Evolutionary conservation across 2,797 vertebrate species (phyloP), one percentile per base, ranked within the genome.

Genomic region (Cottoperca gobio): DNA sequence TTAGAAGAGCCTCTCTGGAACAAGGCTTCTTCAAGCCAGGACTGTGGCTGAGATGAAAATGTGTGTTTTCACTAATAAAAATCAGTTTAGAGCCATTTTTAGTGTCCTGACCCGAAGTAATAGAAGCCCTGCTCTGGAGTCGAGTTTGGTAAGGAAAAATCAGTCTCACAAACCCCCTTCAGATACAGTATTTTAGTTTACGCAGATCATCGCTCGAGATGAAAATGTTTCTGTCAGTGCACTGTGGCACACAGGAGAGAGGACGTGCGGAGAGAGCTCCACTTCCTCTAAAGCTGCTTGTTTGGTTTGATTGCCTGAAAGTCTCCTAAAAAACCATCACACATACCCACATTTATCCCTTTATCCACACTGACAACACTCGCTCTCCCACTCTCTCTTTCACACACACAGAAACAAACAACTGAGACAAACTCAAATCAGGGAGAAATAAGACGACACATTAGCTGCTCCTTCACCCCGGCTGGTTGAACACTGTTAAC

Each of bases 231-330:
- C 67, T 21, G 67, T 85, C 81, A 48, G 73, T 45, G 62, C 55
- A n/a, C 70, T 37, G 55, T 42, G 62, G 37, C 73, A 70, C 69
- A 69, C 62, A 46, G 63, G 46, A 67, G 73, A 60, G 63, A 70
- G 54, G 71, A 71, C 23, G 21, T 40, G 55, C 40, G 4, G 11
- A 52, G 61, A 71, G 72, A 76, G 69, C 57, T 75, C 54, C 16
- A 70, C 79, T 84, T 84, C 67, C 62, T 89, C 82, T 83, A 82
- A 90, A 90, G 83, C 88, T 85, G 83, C 86, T 79, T 86, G 78
- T 86, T 88, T 87, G 86, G 89, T 91, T 89, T 77, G 84, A 89
- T 86, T 91, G 86, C 89, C 84, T 88, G 74, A 88, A 90, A 91
- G 74, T 86, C 80, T 87, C 75, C 84, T 79, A 66, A 78, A 81